Evolutionary conservation across 2,113 vertebrate genomes (phyloP).

Genomic region (Dromiciops gliroides): DNA sequence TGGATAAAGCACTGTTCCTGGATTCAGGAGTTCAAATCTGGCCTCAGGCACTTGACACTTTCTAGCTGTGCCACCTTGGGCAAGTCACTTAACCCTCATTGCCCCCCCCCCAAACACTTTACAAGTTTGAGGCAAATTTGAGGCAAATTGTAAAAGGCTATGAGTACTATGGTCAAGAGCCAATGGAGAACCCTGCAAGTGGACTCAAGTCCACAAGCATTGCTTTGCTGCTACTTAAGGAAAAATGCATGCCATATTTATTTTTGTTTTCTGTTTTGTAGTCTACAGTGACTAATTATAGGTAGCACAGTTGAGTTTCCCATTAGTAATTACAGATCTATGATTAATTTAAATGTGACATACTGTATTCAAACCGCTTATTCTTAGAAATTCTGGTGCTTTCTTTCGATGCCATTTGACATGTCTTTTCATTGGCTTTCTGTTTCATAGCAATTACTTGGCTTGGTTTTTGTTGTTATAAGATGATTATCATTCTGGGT

Average conservation of each 20-base stretch:
- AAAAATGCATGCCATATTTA: neutral
- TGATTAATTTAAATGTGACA: slow-evolving; percentile 40
- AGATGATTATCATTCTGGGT: neutral
- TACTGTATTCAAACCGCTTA: slow-evolving; percentile 11
- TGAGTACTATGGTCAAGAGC: neutral
- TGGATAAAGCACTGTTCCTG: too few relatives aligned
- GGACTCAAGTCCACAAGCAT: neutral
- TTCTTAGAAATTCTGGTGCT: slow-evolving; percentile 34
- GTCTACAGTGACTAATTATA: slow-evolving; percentile 41
- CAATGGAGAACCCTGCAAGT: fast-evolving
- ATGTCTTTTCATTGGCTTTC: neutral
- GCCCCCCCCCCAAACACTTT: too few relatives aligned
- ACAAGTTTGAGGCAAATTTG: too few relatives aligned
- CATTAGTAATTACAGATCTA: slow-evolving; percentile 42
- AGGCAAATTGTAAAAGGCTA: neutral
- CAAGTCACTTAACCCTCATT: too few relatives aligned
- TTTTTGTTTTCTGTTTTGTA: slow-evolving; percentile 39
- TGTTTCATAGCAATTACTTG: fast-evolving
- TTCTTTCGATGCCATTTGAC: neutral
- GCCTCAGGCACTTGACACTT: too few relatives aligned
- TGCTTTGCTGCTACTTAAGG: neutral
- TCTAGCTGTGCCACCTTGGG: too few relatives aligned
- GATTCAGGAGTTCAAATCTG: too few relatives aligned
- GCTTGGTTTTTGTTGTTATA: neutral
- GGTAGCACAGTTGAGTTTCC: slow-evolving; percentile 22